These are phyloP conservation scores for Colinus virginianus DNA, from an alignment of 2,113 vertebrate species.

Conservation along the genomic window DNA sequence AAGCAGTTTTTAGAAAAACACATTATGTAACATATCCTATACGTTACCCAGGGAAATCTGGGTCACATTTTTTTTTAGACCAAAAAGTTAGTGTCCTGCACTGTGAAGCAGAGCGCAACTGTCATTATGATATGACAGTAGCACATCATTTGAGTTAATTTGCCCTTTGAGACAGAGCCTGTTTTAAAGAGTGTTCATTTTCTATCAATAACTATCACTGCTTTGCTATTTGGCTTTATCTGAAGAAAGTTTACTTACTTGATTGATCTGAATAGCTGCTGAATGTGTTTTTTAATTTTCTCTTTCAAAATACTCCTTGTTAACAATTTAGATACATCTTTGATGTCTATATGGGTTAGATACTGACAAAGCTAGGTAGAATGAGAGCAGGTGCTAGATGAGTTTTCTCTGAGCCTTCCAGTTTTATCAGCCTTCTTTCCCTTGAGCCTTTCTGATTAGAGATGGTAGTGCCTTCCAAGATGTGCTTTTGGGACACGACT, in stretches of 20 bases:
- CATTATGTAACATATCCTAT: not conserved
- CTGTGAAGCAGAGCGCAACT: not conserved
- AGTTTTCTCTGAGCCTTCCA: not conserved
- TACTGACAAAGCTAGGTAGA: not conserved
- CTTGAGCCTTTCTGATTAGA: not conserved
- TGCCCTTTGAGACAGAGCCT: not conserved
- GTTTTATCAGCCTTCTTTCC: not conserved
- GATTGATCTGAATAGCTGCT: not conserved
- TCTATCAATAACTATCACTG: not conserved
- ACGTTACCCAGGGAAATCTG: not conserved
- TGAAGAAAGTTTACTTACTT: not conserved
- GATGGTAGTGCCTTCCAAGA: not conserved
- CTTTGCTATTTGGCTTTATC: not conserved
- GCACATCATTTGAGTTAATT: too few species aligned
- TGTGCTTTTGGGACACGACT: not conserved
- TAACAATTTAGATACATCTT: not conserved
- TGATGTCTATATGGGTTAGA: not conserved
- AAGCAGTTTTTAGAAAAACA: not conserved
- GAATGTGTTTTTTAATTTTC: not conserved
- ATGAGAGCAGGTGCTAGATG: not conserved
- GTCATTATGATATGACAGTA: too few species aligned
- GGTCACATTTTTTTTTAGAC: not conserved
- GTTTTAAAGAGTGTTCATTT: not conserved
- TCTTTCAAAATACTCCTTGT: not conserved
- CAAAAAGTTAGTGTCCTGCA: not conserved